Evolutionary conservation across 2,113 vertebrate species (phyloP).

Genomic region (Planiliza haematocheilus): DNA sequence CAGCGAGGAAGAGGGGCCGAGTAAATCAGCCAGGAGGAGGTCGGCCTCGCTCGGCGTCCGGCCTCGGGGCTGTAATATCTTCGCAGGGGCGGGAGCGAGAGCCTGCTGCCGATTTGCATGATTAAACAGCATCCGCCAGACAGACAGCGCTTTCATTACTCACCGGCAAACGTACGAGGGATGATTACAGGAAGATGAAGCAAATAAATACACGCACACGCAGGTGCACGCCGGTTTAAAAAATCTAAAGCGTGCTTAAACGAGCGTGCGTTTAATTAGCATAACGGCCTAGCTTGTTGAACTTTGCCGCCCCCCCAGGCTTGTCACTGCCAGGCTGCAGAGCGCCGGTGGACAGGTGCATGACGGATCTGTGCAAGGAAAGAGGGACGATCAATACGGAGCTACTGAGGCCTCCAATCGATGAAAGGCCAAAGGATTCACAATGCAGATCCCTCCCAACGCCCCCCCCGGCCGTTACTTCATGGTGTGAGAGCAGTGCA

Average conservation of each 20-base stretch:
- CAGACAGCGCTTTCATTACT: constrained; percentile 59
- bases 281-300: constrained; percentile 14
- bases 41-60: constrained; percentile 35
- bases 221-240: neutral
- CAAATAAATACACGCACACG: constrained; percentile 5
- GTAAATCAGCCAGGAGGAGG: constrained; percentile 61
- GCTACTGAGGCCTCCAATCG: constrained; percentile 60
- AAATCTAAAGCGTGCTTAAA: too few species aligned
- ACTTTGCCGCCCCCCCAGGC: constrained; percentile 10
- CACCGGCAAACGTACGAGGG: constrained; percentile 37
- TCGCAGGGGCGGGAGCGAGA: constrained; percentile 40
- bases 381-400: constrained; percentile 68
- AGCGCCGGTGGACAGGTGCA: constrained; percentile 47
- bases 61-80: constrained; percentile 47
- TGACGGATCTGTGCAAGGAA: constrained; percentile 65
- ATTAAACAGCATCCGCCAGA: constrained; percentile 68
- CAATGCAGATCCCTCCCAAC: constrained; percentile 53
- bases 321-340: constrained; percentile 17
- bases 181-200: constrained; percentile 57
- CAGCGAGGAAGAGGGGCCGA: constrained; percentile 21
- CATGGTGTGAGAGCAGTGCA: constrained; percentile 38
- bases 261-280: too few species aligned
- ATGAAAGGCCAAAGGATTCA: constrained; percentile 69
- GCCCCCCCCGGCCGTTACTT: constrained; percentile 18
- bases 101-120: constrained; percentile 72